phyloP scores from a whole-genome alignment of 1,140 invertebrate genomes.

The Heliconius congener region DNA sequence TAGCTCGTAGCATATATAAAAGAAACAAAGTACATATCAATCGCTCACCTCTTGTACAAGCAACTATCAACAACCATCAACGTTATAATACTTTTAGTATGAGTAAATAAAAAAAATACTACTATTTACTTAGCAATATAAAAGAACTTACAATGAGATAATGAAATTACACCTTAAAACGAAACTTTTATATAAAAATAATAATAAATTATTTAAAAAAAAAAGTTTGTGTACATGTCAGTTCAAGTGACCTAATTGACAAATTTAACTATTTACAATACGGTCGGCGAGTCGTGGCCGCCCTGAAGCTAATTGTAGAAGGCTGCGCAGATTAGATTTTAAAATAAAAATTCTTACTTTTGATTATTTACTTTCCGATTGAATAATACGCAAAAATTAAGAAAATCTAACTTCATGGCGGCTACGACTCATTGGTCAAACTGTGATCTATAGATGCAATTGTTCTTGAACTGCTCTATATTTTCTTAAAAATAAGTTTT shows the following conservation, averaged over 20 bases:
- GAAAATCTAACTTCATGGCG: too few relatives aligned
- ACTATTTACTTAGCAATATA: neutral
- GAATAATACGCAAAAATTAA: too few relatives aligned
- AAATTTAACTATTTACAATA: neutral
- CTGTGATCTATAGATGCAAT: neutral
- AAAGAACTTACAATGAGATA: constrained; percentile 1
- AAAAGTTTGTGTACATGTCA: neutral
- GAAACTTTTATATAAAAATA: neutral
- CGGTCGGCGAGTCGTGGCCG: too few relatives aligned
- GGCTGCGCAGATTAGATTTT: too few relatives aligned
- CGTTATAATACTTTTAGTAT: constrained; percentile 7
- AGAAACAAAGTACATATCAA: neutral
- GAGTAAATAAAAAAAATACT: neutral
- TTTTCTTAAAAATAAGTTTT: too few relatives aligned
- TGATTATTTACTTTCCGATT: too few relatives aligned
- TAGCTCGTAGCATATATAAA: too few relatives aligned
- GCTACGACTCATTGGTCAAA: too few relatives aligned
- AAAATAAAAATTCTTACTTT: too few relatives aligned
- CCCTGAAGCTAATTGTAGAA: too few relatives aligned
- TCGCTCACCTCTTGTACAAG: neutral
- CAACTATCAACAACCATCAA: neutral
- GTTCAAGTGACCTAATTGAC: neutral
- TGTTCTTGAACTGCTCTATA: neutral
- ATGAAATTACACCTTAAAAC: neutral
- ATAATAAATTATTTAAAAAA: neutral